phyloP scores from a whole-genome alignment of 2,113 vertebrate genomes.

The Dendrocopos noguchii region DNA sequence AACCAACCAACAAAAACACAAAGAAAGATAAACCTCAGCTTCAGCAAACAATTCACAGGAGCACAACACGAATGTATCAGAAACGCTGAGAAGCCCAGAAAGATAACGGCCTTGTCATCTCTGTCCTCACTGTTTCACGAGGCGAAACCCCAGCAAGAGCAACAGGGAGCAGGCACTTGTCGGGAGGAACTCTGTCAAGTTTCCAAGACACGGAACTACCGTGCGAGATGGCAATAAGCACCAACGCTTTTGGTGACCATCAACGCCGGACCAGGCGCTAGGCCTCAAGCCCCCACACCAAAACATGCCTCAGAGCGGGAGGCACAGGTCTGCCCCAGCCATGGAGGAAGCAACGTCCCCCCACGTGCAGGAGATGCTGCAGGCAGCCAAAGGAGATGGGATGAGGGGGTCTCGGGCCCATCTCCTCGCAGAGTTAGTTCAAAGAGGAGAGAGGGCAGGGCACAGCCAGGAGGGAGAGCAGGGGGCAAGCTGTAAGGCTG shows the following conservation, averaged over 20 bases:
- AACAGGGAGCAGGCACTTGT: fast-evolving
- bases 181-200: neutral
- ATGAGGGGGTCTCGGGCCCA: neutral
- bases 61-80: fast-evolving
- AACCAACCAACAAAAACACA: too few relatives aligned
- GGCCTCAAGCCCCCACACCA: neutral
- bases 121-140: neutral
- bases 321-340: neutral
- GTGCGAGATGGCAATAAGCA: fast-evolving
- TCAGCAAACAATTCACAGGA: neutral
- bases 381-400: fast-evolving
- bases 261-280: neutral
- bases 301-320: fast-evolving
- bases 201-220: neutral
- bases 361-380: neutral
- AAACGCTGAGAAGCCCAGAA: neutral
- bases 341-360: fast-evolving
- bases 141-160: neutral
- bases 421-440: neutral
- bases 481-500: neutral
- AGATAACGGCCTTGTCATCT: neutral
- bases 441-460: neutral
- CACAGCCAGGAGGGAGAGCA: neutral
- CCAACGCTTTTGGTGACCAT: fast-evolving
- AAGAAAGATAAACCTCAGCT: neutral